Conservation (phyloP, 35 echinoderm and acorn worm genomes). For the Apostichopus japonicus region DNA sequence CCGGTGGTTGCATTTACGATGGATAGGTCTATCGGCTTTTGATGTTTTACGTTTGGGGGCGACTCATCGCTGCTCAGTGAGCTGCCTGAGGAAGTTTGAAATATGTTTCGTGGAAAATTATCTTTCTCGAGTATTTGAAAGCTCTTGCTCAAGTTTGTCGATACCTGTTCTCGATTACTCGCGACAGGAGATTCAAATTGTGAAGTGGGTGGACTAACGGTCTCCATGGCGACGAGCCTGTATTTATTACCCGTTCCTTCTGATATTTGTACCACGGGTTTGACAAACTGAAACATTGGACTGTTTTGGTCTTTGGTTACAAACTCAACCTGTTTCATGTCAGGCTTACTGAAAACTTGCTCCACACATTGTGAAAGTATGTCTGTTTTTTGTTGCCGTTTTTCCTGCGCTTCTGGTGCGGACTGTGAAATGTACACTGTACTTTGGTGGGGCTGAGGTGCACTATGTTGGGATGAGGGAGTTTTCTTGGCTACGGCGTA, state of each 20-base stretch:
- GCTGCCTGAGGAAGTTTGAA: neutral
- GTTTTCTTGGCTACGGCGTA: neutral
- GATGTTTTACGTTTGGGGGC: neutral
- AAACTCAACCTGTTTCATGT: neutral
- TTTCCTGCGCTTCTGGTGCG: neutral
- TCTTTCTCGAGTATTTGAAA: neutral
- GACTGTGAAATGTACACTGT: neutral
- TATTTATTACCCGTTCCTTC: neutral
- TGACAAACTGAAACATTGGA: neutral
- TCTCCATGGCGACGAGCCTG: neutral
- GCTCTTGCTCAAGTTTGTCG: slow-evolving; percentile 13
- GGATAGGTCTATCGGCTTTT: slow-evolving; percentile 16
- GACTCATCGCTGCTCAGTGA: neutral
- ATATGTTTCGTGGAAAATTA: neutral
- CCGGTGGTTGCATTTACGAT: neutral
- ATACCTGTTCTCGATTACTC: neutral
- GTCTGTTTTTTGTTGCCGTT: neutral
- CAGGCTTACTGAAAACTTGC: slow-evolving; percentile 3
- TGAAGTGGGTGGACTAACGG: neutral
- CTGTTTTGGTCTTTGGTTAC: neutral
- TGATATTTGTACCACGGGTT: neutral
- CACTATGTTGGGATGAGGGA: neutral
- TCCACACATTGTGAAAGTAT: neutral
- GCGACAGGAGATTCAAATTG: neutral
- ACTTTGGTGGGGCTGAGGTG: neutral